A percentile compares a stretch with the other conserved stretches of the same genome.
Evolutionary conservation across 2,113 vertebrate species (phyloP).

Genomic region (Aphelocoma coerulescens): DNA sequence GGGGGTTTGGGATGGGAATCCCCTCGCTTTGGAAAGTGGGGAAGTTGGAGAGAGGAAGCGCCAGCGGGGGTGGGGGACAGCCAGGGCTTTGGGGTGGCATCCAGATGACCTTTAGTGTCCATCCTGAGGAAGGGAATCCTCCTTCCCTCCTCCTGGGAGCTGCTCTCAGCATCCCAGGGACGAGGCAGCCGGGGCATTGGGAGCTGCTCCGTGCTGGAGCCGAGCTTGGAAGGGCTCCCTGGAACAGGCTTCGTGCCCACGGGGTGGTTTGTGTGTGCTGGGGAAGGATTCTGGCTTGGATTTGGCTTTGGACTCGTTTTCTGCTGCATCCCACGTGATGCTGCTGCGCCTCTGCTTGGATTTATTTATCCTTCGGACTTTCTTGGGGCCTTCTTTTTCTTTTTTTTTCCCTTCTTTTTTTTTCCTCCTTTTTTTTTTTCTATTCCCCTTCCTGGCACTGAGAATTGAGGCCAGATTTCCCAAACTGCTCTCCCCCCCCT

Average conservation of each 20-base stretch:
- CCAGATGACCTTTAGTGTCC: background rate
- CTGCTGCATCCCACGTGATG: background rate
- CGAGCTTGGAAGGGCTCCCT: background rate
- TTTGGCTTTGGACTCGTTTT: background rate
- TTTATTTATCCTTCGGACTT: background rate
- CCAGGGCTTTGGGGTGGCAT: background rate
- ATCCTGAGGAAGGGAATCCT: too few relatives aligned
- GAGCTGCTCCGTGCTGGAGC: background rate
- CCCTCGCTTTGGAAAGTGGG: background rate
- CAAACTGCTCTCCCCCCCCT: background rate
- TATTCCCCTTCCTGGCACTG: rapidly evolving
- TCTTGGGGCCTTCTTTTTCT: background rate
- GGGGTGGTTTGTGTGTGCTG: background rate
- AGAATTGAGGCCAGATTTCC: background rate
- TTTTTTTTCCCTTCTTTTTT: too few relatives aligned
- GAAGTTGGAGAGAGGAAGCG: background rate
- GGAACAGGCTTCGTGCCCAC: background rate
- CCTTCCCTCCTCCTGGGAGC: background rate
- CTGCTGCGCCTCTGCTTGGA: background rate
- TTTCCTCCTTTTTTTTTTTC: background rate
- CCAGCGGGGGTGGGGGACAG: background rate
- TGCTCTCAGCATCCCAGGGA: background rate
- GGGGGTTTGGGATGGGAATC: background rate
- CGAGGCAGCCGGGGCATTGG: background rate
- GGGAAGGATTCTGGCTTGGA: background rate